These are phyloP conservation scores for Melanotaenia maccullochi DNA, from an alignment of 2,797 vertebrate species.

Conservation along the genomic window DNA sequence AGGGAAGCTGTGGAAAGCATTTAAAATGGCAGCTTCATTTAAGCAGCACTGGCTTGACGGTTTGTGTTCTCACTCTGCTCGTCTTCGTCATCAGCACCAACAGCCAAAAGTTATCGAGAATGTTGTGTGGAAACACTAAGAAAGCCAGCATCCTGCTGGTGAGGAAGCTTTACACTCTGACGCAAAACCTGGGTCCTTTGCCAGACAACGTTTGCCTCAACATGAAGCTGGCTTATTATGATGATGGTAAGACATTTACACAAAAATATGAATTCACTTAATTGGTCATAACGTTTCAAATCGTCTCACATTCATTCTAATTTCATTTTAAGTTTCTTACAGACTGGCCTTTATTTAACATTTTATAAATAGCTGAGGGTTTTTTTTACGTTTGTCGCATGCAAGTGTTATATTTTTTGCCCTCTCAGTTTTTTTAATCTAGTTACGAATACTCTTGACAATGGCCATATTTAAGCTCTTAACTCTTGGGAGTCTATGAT, in stretches of 20 bases:
- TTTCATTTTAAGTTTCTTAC: too few relatives aligned
- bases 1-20: background rate
- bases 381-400: too few relatives aligned
- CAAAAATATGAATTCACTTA: background rate
- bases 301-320: too few relatives aligned
- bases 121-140: slow-evolving; percentile 85
- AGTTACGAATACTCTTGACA: background rate
- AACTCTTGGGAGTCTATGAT: background rate
- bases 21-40: background rate
- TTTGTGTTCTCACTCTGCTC: slow-evolving; percentile 5
- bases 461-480: background rate
- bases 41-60: background rate
- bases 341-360: too few relatives aligned
- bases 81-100: slow-evolving; percentile 44
- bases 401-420: too few relatives aligned
- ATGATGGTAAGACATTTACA: slow-evolving; percentile 83
- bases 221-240: slow-evolving; percentile 95
- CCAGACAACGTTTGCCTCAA: slow-evolving; percentile 90
- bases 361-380: too few relatives aligned
- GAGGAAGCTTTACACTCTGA: slow-evolving; percentile 93
- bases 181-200: slow-evolving; percentile 93
- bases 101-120: slow-evolving; percentile 47
- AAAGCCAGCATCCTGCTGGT: slow-evolving; percentile 92
- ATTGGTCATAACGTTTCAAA: too few relatives aligned
- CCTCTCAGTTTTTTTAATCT: background rate